Percentiles rank a stretch among this genome's conserved stretches.
Conservation (phyloP, 1,140 invertebrate species). For the Microvelia longipes region DNA sequence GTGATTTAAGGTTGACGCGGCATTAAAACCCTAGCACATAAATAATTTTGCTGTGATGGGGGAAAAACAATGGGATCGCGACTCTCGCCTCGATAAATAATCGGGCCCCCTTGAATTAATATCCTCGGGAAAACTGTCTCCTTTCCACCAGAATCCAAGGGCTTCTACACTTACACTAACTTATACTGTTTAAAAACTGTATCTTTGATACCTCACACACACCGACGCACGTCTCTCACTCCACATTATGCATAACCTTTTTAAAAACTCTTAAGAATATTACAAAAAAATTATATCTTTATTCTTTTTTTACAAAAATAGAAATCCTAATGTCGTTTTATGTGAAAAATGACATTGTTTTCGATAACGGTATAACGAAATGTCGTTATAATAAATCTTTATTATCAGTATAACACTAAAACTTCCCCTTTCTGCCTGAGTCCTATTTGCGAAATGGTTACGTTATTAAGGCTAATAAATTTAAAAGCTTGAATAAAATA, state of each 20-base stretch:
- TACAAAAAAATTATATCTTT: background rate
- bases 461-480: no score
- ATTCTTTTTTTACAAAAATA: background rate
- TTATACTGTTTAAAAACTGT: background rate
- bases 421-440: no score
- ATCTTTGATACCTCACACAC: background rate
- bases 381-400: background rate
- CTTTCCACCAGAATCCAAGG: background rate
- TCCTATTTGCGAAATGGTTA: no score
- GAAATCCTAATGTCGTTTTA: no score
- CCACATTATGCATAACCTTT: no score
- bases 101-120: background rate
- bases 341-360: background rate
- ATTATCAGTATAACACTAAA: background rate
- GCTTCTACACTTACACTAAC: no score
- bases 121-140: slow-evolving; percentile 1
- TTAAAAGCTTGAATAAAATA: no score
- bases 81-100: background rate
- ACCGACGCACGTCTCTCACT: no score
- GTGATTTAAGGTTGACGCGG: slow-evolving; percentile 18
- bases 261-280: background rate
- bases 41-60: slow-evolving; percentile 17
- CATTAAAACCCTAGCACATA: slow-evolving; percentile 18
- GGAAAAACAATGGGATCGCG: background rate
- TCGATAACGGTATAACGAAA: background rate